Conservation (phyloP, 2,888 invertebrate species). For the Melolontha melolontha region DNA sequence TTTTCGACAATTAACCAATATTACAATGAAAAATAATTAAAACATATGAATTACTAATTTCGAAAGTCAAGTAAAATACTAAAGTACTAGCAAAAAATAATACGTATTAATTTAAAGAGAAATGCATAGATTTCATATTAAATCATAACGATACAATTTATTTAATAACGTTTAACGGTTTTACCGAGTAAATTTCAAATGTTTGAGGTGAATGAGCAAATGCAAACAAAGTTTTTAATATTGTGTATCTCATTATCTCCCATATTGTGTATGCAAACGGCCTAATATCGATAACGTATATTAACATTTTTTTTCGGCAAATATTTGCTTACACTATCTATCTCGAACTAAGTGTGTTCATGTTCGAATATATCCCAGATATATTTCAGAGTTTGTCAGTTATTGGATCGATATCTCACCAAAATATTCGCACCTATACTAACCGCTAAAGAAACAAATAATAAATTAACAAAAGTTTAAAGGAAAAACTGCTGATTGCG, state of each 20-base stretch:
- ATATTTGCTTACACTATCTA: conserved; percentile 36
- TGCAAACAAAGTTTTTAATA: conserved; percentile 40
- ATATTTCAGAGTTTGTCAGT: conserved; percentile 12
- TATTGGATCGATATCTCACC: conserved; percentile 28
- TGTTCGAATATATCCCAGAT: conserved; percentile 19
- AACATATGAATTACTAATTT: too few relatives aligned
- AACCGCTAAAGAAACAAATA: too few relatives aligned
- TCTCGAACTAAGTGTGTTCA: conserved; percentile 23
- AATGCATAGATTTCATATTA: too few relatives aligned
- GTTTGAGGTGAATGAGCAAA: conserved; percentile 18
- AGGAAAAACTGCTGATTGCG: too few relatives aligned
- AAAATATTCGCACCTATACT: conserved; percentile 4
- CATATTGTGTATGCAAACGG: conserved; percentile 40
- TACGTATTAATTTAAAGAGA: too few relatives aligned
- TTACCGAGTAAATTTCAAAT: conserved; percentile 12
- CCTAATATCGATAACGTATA: conserved; percentile 36
- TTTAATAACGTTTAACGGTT: conserved; percentile 20
- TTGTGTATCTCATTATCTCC: conserved; percentile 37
- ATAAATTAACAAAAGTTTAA: too few relatives aligned
- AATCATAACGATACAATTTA: neutral
- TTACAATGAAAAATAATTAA: too few relatives aligned
- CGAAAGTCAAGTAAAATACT: too few relatives aligned
- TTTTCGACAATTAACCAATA: too few relatives aligned
- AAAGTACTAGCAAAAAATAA: too few relatives aligned
- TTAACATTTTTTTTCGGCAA: conserved; percentile 42